phyloP scores from a whole-genome alignment of 2,113 vertebrate genomes.

The Chaenocephalus aceratus region DNA sequence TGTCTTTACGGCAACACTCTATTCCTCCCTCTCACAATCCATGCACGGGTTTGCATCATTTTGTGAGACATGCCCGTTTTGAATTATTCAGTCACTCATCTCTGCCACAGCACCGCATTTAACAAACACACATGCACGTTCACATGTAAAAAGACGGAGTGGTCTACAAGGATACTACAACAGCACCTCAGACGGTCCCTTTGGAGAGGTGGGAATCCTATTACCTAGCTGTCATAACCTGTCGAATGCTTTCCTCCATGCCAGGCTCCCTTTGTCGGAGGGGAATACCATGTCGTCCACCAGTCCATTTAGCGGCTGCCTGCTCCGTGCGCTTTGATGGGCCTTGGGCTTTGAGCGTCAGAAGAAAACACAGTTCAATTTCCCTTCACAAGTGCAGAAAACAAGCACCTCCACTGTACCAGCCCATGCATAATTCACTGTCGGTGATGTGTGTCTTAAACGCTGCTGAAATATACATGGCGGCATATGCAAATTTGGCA shows the following conservation, averaged over 20 bases:
- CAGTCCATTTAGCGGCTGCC: constrained; percentile 91
- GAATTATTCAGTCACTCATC: constrained; percentile 88
- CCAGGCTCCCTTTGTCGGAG: constrained; percentile 51
- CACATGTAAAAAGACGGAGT: constrained; percentile 66
- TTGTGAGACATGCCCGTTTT: constrained; percentile 83
- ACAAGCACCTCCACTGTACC: constrained; percentile 88
- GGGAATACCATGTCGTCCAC: constrained; percentile 90
- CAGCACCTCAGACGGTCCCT: constrained; percentile 84
- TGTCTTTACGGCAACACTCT: constrained; percentile 81
- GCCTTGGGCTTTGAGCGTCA: constrained; percentile 82
- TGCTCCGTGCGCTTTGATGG: constrained; percentile 86
- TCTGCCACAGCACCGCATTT: constrained; percentile 76
- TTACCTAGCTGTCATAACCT: constrained; percentile 95
- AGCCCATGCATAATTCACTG: constrained; percentile 95
- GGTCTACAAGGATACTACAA: constrained; percentile 81
- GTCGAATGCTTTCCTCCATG: constrained; percentile 83
- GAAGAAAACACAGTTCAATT: constrained; percentile 94
- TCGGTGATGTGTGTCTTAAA: constrained; percentile 91
- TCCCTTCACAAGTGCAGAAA: constrained; percentile 86
- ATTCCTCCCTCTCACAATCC: constrained; percentile 82
- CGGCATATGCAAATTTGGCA: constrained; percentile 94
- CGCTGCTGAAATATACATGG: constrained; percentile 95
- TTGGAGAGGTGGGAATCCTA: constrained; percentile 93
- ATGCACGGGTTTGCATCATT: constrained; percentile 82
- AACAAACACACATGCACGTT: constrained; percentile 73